phyloP scores from a whole-genome alignment of 2,888 invertebrate genomes.

The Acanthoscelides obtectus region DNA sequence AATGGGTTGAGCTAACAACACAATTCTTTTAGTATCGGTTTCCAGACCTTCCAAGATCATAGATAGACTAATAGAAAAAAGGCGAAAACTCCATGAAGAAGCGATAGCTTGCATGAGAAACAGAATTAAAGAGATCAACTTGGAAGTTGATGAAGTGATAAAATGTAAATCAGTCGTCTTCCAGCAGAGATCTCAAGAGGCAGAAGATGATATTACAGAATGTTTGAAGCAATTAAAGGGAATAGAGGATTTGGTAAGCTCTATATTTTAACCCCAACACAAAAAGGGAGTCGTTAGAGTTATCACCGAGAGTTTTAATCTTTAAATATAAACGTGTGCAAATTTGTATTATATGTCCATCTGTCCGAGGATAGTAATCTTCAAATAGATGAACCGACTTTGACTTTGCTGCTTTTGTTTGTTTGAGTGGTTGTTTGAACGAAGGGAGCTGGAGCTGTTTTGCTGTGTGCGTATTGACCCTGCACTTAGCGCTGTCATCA shows the following conservation, averaged over 20 bases:
- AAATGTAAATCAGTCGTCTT: constrained; percentile 3
- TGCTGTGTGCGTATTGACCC: too few relatives aligned
- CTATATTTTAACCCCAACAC: too few relatives aligned
- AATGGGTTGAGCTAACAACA: neutral
- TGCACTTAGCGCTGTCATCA: too few relatives aligned
- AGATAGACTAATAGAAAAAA: constrained; percentile 21
- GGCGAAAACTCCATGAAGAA: constrained; percentile 23
- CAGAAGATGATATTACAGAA: constrained; percentile 13
- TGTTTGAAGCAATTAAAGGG: neutral
- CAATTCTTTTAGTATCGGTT: constrained; percentile 11
- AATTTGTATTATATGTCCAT: too few relatives aligned
- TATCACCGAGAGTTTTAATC: too few relatives aligned
- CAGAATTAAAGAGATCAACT: constrained; percentile 24
- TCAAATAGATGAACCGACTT: too few relatives aligned
- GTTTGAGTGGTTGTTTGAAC: too few relatives aligned
- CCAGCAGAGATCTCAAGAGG: constrained; percentile 14
- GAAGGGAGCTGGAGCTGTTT: too few relatives aligned
- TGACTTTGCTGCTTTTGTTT: too few relatives aligned
- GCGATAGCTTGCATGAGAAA: constrained; percentile 21
- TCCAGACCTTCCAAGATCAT: constrained; percentile 20
- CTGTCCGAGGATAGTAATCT: too few relatives aligned
- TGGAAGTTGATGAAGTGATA: constrained; percentile 27
- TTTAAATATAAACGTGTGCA: too few relatives aligned
- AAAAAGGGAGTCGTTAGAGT: too few relatives aligned
- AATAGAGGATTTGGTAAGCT: neutral